These are phyloP conservation scores for Salvator merianae DNA, from an alignment of 2,113 vertebrate genomes.

Conservation along the genomic window DNA sequence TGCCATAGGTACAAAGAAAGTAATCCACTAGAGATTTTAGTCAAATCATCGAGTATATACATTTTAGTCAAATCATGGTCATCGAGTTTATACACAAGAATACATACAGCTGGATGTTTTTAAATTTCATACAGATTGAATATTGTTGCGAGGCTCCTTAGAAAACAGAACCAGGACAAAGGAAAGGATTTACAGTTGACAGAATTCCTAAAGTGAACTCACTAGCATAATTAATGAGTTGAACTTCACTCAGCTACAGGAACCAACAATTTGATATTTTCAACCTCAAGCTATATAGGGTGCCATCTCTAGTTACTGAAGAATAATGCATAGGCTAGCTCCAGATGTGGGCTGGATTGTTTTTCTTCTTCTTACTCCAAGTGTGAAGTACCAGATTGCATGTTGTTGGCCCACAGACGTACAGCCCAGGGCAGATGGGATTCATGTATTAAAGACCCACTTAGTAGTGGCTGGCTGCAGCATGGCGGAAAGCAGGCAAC, in stretches of 20 bases:
- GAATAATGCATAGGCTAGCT: too few species aligned
- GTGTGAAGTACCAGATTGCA: too few species aligned
- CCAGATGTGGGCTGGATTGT: too few species aligned
- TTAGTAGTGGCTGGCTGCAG: too few species aligned
- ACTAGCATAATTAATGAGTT: not conserved
- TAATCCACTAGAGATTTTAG: too few species aligned
- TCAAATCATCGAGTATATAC: too few species aligned
- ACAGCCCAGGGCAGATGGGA: too few species aligned
- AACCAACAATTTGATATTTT: not conserved
- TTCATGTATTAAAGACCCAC: too few species aligned
- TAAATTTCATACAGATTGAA: not conserved
- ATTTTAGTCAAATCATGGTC: not conserved
- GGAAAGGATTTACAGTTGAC: not conserved
- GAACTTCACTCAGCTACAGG: not conserved
- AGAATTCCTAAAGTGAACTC: not conserved
- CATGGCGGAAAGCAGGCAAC: too few species aligned
- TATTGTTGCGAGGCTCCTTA: constrained; percentile 1
- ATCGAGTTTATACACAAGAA: not conserved
- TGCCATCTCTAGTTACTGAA: not conserved
- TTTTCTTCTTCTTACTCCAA: too few species aligned
- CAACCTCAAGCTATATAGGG: not conserved
- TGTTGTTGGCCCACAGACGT: too few species aligned
- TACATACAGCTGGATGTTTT: not conserved
- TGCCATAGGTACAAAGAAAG: too few species aligned
- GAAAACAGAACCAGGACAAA: not conserved